Evolutionary conservation across 2,888 invertebrate genomes (phyloP), one percentile per base, ranked within the genome.

Genomic region (Epirrhoe alternata): DNA sequence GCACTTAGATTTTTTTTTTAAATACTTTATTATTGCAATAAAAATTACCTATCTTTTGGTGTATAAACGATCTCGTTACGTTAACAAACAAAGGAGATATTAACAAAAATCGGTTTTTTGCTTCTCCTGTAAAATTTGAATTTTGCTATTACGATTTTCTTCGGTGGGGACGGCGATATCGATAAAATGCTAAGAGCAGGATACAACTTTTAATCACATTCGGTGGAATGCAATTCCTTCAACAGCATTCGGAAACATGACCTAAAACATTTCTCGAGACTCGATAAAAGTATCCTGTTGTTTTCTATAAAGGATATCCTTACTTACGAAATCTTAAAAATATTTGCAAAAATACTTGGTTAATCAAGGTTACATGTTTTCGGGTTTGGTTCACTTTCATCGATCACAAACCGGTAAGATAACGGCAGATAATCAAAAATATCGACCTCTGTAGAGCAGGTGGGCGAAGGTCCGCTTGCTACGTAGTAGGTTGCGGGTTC

Each of bases 271-370:
- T 59, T 56, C n/a, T 56, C 12, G 24, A 47, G 10, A 30, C 57
- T 51, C 49, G 16, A 54, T 68, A 52, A 60, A 51, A 45, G 60
- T 69, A 62, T 69, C 65, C 68, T 65, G 64, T 61, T 42, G 10
- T 60, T 64, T 14, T 35, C 52, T 38, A 60, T 65, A 60, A 59
- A 65, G 68, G 68, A 69, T 69, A 62, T 69, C 65, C 68, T 56
- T 12, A 35, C 5, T 57, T 52, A 50, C 16, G n/a, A 49, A 50
- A 42, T 42, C 12, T 42, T 42, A 42, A 42, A 33, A 10, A 12
- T 42, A 42, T 38, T 8, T 52, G 56, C 50, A 45, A 24, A 24
- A 24, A 55, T 59, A 56, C 52, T 14, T 47, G 55, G 16, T 58
- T 61, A 10, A 69, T 60, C 56, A 69, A 69, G 59, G 59, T 59